Base-by-base conservation (phyloP, 30 jellyfish, hydroid and myxozoan genomes). In the Pelagia noctiluca region DNA sequence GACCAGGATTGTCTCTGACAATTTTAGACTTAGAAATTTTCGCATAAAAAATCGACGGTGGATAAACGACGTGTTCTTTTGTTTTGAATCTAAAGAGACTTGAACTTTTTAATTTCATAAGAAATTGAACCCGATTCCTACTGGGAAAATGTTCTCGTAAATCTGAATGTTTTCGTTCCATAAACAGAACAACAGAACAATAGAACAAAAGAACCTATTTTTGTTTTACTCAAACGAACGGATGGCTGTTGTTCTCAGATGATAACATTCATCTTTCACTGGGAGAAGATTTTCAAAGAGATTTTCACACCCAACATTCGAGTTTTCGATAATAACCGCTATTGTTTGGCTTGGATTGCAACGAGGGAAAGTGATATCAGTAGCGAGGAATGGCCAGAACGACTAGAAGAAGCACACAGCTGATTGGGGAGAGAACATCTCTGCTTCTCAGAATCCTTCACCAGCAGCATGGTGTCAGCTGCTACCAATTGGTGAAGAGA, bases 281-380 rank as follows among this genome's bases (percentile, higher is more conserved):
- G 57, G 12, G 16, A 42, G 57, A 42, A 5, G 57, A 42, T 42
- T 42, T 42, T 42, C 57, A 42, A 42, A 42, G 57, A 16, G 12
- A 42, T 42, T 42, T 42, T 42, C 57, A 42, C 57, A 42, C 57
- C 57, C 57, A 42, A 42, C 57, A 42, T 42, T 42, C 57, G n/a
- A 42, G 57, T 42, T 8, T 42, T 16, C 8, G 16, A 42, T 42
- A 42, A 42, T 16, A 42, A 42, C 57, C 16, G 57, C 57, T 42
- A 16, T 42, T 42, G 57, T 16, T 42, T 42, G 8, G 57, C 57
- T 16, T 42, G 16, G 12, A 42, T 42, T 42, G 57, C 57, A 42
- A 16, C 8, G 57, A 5, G 16, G 16, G 16, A 16, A 42, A 5
- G 16, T 42, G 16, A 42, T 42, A 42, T 5, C 57, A 42, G 57